phyloP scores from a whole-genome alignment of 2,797 vertebrate genomes.

The Bovichtus diacanthus region DNA sequence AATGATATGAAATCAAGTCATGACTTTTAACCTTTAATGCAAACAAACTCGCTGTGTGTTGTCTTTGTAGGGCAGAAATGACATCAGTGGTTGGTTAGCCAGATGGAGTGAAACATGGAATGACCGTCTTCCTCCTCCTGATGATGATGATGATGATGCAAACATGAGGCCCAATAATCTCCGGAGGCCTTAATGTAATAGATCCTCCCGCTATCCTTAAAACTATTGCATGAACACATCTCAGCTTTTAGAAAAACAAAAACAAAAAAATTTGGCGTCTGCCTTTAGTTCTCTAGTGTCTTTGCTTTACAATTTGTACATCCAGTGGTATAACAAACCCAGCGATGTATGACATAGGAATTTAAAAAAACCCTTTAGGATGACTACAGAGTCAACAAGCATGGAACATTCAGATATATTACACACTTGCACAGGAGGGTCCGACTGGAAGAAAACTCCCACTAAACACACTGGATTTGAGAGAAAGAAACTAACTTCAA shows the following conservation, averaged over 20 bases:
- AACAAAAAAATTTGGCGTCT: constrained; percentile 55
- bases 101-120: constrained; percentile 1
- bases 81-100: constrained; percentile 44
- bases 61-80: constrained; percentile 48
- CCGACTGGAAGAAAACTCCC: constrained; percentile 75
- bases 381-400: constrained; percentile 78
- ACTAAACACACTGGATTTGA: constrained; percentile 81
- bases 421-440: constrained; percentile 83
- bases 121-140: constrained; percentile 50
- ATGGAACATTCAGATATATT: constrained; percentile 90
- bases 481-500: constrained; percentile 23
- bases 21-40: constrained; percentile 19
- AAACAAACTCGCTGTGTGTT: constrained; percentile 15
- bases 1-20: constrained; percentile 46
- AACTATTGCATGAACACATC: constrained; percentile 78
- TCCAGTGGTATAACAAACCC: constrained; percentile 89
- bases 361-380: constrained; percentile 50
- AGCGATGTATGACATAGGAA: constrained; percentile 79
- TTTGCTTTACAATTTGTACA: constrained; percentile 87
- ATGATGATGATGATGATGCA: constrained; percentile 62
- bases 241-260: constrained; percentile 71
- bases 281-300: constrained; percentile 77
- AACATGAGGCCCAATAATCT: constrained; percentile 64
- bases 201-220: constrained; percentile 66
- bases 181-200: constrained; percentile 56